Percentiles rank a stretch among this genome's conserved stretches.
Evolutionary conservation across 2,113 vertebrate species (phyloP).

Genomic region (Menura novaehollandiae): DNA sequence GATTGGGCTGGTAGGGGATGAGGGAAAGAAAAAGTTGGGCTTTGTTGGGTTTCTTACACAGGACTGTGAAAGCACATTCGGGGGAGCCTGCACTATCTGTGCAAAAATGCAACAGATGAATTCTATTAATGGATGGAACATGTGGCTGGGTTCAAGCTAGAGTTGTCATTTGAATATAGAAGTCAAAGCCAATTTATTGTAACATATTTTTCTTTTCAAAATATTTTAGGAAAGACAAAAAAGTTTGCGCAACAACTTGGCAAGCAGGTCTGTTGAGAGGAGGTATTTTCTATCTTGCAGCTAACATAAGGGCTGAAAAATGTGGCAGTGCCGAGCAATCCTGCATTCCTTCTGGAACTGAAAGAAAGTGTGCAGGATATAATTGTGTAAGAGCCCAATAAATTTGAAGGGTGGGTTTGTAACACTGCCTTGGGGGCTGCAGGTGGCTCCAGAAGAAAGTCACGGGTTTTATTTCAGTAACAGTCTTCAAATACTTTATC

Average conservation of each 20-base stretch:
- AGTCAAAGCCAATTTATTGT: constrained; percentile 53
- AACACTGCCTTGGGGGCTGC: constrained; percentile 53
- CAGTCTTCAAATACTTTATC: constrained; percentile 4
- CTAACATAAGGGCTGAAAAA: constrained; percentile 68
- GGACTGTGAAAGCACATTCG: neutral
- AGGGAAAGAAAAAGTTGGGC: neutral
- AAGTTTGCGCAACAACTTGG: constrained; percentile 71
- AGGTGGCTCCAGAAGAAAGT: constrained; percentile 54
- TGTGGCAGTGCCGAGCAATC: constrained; percentile 41
- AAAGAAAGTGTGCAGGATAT: constrained; percentile 39
- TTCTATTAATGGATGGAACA: constrained; percentile 52
- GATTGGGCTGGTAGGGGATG: neutral
- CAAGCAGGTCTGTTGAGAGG: constrained; percentile 59
- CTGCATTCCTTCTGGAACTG: constrained; percentile 45
- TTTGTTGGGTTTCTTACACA: neutral
- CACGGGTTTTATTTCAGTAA: constrained; percentile 8
- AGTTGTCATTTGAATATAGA: constrained; percentile 48
- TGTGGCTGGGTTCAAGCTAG: constrained; percentile 41
- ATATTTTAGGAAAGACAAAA: constrained; percentile 71
- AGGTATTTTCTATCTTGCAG: constrained; percentile 66
- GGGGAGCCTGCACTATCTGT: constrained; percentile 30
- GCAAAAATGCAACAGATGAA: constrained; percentile 41
- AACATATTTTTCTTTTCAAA: constrained; percentile 76
- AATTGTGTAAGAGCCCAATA: constrained; percentile 20
- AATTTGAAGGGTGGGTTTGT: constrained; percentile 47